These are phyloP conservation scores for Acrocephalus kingi DNA, from an alignment of 2,113 vertebrate genomes.

Conservation along the genomic window DNA sequence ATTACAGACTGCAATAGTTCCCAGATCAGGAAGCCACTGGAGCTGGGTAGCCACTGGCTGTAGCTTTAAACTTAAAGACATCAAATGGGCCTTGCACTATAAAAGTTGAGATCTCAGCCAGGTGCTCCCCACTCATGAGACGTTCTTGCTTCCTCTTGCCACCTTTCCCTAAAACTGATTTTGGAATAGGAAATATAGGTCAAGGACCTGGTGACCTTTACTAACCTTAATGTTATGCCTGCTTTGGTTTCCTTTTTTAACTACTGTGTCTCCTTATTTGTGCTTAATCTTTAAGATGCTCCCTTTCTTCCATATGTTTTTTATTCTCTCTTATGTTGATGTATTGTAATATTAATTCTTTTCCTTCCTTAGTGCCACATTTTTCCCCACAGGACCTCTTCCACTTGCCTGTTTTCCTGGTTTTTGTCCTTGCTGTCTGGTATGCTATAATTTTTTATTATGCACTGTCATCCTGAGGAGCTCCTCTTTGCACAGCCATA, in stretches of 20 bases:
- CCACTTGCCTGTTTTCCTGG: neutral
- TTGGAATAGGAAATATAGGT: neutral
- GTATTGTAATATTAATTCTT: constrained; percentile 10
- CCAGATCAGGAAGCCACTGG: neutral
- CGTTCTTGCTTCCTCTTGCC: neutral
- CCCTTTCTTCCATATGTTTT: neutral
- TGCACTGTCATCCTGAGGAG: neutral
- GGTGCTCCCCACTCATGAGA: neutral
- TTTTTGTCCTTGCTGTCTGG: neutral
- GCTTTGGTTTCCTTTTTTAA: neutral
- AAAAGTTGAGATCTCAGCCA: neutral
- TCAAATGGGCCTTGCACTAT: constrained; percentile 18
- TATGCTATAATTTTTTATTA: neutral
- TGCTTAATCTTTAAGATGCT: neutral
- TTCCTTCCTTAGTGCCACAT: neutral
- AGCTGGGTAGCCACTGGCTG: neutral
- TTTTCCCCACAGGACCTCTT: neutral
- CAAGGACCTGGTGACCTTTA: neutral
- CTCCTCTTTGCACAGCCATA: neutral
- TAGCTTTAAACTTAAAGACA: constrained; percentile 1
- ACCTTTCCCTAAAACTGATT: neutral
- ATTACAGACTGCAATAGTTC: neutral
- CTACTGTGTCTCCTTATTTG: neutral
- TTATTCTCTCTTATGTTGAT: neutral
- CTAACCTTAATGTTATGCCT: neutral